Conservation (phyloP, 2,888 invertebrate genomes). For the Scelioninae gen. 1 region DNA sequence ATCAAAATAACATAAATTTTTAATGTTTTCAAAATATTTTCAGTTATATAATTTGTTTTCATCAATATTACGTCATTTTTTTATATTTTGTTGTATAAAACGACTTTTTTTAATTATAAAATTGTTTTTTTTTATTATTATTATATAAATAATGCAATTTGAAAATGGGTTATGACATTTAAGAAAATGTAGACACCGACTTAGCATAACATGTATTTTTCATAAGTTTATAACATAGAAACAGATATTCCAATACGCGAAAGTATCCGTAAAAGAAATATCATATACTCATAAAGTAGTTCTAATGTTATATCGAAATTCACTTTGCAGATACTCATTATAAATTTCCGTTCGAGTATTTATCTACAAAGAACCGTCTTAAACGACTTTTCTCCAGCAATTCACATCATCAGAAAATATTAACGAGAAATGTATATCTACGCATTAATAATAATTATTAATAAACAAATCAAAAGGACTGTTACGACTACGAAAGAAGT, state of each 20-base stretch:
- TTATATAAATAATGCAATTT: background rate
- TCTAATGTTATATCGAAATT: constrained; percentile 6
- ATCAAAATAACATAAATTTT: too few species aligned
- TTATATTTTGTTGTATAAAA: too few species aligned
- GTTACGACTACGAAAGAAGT: too few species aligned
- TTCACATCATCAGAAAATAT: too few species aligned
- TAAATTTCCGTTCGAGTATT: background rate
- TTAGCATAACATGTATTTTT: constrained; percentile 14
- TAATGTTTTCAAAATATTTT: too few species aligned
- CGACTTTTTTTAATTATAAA: too few species aligned
- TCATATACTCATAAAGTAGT: constrained; percentile 4
- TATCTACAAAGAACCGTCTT: background rate
- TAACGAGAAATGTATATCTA: too few species aligned
- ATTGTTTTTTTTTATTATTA: too few species aligned
- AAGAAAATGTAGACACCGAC: constrained; percentile 14
- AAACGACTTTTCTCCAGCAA: background rate
- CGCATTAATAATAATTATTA: too few species aligned
- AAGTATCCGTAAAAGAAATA: constrained; percentile 28
- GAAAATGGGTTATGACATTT: constrained; percentile 18
- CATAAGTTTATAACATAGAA: constrained; percentile 17
- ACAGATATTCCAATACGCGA: background rate
- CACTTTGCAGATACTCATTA: background rate
- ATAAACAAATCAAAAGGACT: too few species aligned
- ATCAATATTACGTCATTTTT: too few species aligned
- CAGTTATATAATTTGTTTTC: too few species aligned